Percentiles rank a stretch among this genome's conserved stretches.
Evolutionary conservation across 2,888 invertebrate genomes (phyloP).

Genomic region (Brenthis hecate): DNA sequence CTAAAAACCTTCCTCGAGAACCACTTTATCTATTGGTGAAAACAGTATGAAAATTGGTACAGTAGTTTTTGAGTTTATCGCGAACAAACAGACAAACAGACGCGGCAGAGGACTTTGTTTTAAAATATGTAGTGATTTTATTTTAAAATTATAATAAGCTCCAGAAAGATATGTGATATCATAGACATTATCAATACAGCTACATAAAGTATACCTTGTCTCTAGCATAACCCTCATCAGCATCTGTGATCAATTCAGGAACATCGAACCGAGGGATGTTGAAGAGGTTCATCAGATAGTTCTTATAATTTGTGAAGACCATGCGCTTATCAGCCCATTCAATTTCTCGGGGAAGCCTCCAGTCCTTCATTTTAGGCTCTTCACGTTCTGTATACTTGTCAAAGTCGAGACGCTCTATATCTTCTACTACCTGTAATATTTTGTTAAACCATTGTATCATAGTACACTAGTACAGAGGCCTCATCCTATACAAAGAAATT

Average conservation of each 20-base stretch:
- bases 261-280: slow-evolving; percentile 85
- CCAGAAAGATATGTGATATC: too few relatives aligned
- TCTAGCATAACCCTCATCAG: slow-evolving; percentile 78
- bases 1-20: too few relatives aligned
- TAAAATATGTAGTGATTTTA: too few relatives aligned
- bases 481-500: too few relatives aligned
- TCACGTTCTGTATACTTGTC: slow-evolving; percentile 81
- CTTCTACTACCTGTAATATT: slow-evolving; percentile 84
- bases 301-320: slow-evolving; percentile 83
- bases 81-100: too few relatives aligned
- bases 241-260: slow-evolving; percentile 85
- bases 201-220: slow-evolving; percentile 49
- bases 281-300: slow-evolving; percentile 81
- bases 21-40: too few relatives aligned
- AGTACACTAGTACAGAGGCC: too few relatives aligned
- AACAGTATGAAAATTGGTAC: too few relatives aligned
- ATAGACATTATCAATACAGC: background rate
- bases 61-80: too few relatives aligned
- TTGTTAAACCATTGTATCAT: too few relatives aligned
- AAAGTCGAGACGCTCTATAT: slow-evolving; percentile 92
- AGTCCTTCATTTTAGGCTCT: slow-evolving; percentile 89
- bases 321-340: slow-evolving; percentile 84
- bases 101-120: too few relatives aligned
- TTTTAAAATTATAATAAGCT: background rate
- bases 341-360: slow-evolving; percentile 84